These are phyloP conservation scores for Mycalesis mineus DNA, from an alignment of 2,888 invertebrate genomes.

Conservation along the genomic window DNA sequence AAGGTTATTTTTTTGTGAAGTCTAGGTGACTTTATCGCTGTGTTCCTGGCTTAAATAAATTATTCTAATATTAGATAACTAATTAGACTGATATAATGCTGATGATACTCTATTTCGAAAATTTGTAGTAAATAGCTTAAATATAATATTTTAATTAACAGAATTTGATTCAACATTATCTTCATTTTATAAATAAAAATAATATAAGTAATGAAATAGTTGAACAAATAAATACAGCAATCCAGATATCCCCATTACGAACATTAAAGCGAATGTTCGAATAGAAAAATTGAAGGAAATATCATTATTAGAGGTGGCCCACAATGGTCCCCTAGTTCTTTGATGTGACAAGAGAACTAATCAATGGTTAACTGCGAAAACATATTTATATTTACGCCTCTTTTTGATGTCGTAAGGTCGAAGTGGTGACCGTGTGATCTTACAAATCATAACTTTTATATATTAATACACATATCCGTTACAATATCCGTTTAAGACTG, in stretches of 20 bases:
- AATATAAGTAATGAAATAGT: conserved; percentile 12
- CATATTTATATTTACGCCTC: conserved; percentile 45
- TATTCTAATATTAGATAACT: too few relatives aligned
- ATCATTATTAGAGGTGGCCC: conserved; percentile 50
- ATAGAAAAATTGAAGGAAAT: conserved; percentile 60
- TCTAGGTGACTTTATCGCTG: too few relatives aligned
- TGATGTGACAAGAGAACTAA: conserved; percentile 72
- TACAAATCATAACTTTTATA: conserved; percentile 33
- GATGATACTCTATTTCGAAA: too few relatives aligned
- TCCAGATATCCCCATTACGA: conserved; percentile 22
- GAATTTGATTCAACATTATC: too few relatives aligned
- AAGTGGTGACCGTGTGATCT: conserved; percentile 30
- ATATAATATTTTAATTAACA: too few relatives aligned
- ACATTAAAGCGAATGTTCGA: conserved; percentile 31
- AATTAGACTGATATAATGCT: too few relatives aligned
- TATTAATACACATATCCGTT: conserved; percentile 32
- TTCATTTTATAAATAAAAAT: too few relatives aligned
- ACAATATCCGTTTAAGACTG: conserved; percentile 18
- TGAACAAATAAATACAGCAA: conserved; percentile 13
- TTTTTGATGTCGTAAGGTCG: conserved; percentile 20
- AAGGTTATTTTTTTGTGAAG: too few relatives aligned
- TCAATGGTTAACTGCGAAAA: conserved; percentile 61
- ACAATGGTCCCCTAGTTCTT: conserved; percentile 61
- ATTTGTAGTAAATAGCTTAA: too few relatives aligned
- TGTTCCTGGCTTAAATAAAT: too few relatives aligned